Base-by-base conservation (phyloP, 2,888 invertebrate genomes). In the Microchrysa polita region DNA sequence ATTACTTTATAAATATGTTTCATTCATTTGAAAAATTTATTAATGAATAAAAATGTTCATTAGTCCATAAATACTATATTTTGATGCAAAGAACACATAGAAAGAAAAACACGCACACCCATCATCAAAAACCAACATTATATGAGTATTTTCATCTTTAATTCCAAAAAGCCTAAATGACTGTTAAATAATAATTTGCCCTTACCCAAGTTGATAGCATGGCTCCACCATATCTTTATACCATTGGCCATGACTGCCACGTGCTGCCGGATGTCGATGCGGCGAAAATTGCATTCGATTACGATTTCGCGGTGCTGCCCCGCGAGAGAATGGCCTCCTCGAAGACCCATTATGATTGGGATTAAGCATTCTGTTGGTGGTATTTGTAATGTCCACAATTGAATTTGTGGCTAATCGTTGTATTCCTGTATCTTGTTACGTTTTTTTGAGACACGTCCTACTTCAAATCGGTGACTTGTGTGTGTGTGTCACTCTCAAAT, bases 201-300 rank as follows among this genome's bases (percentile, higher is more conserved):
- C 85, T 84, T 83, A 84, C 84, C 85, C 83, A 80, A 83, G 81
- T 74, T 80, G 76, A 79, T 79, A 81, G 79, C 81, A 82, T 73
- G 79, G 77, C 73, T 81, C 81, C 77, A 80, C 81, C 77, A 80
- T 74, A 79, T 83, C 83, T 76, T 80, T 80, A 74, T 79, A 79
- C 79, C 79, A 79, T 75, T 79, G 79, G 74, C 77, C 79, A 79
- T 73, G 79, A 79, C 71, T 80, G 77, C 73, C 79, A 77, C 74
- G 79, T 79, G 27, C 27, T 34, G 27, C 27, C 2, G 81, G 79
- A 73, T 81, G 80, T 9, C 79, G 81, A 79, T 83, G 83, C 61
- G 85, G 83, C 67, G 84, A 83, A 77, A 82, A 84, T 42, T 83
- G 80, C 78, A 82, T 80, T 59, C 84, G 83, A 53, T 83, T 82